phyloP scores from a whole-genome alignment of 2,888 invertebrate species.

The Lysandra coridon region DNA sequence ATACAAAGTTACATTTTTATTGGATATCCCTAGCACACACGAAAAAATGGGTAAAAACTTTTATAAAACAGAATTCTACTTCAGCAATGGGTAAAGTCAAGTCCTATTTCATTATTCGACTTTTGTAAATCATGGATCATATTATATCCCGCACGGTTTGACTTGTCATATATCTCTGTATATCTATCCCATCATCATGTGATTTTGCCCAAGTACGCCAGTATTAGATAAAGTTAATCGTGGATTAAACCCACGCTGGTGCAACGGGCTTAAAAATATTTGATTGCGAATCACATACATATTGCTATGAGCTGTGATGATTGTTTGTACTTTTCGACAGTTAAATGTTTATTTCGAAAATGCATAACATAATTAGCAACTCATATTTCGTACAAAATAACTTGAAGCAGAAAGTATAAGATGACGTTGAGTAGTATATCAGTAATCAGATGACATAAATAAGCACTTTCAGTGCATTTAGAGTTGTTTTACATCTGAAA shows the following conservation, averaged over 20 bases:
- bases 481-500: background rate
- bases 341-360: background rate
- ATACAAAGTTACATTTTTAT: background rate
- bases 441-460: background rate
- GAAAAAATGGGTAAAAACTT: background rate
- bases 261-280: background rate
- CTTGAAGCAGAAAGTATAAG: background rate
- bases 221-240: background rate
- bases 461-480: background rate
- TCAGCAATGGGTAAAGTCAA: conserved; percentile 1
- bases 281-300: background rate
- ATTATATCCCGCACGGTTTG: conserved; percentile 1
- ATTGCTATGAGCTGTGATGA: background rate
- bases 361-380: too few species aligned
- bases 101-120: background rate
- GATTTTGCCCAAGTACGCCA: background rate
- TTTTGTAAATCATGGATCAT: background rate
- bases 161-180: background rate
- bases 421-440: background rate
- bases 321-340: background rate
- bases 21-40: background rate
- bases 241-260: background rate
- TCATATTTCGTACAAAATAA: too few species aligned
- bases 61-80: background rate
- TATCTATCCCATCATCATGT: background rate